A percentile compares a stretch with the other conserved stretches of the same genome.
Evolutionary conservation across 37 sponge, comb jelly and placozoan species (phyloP).

Genomic region (Theonella swinhoei): DNA sequence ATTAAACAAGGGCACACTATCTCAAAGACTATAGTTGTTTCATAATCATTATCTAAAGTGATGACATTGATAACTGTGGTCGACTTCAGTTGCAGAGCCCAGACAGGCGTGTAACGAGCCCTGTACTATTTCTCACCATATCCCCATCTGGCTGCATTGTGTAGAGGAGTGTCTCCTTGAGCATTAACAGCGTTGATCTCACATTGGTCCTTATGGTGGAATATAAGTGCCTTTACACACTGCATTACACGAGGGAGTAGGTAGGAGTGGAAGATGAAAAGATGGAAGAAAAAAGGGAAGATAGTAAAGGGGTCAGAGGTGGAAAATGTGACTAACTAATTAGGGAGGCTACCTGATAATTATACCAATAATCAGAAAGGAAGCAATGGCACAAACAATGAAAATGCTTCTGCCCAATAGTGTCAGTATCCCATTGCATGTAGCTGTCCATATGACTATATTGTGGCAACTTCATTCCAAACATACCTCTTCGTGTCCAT

Average conservation of each 20-base stretch:
- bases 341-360: no score
- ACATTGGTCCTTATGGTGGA: constrained; percentile 61
- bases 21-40: no score
- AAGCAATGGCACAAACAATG: no score
- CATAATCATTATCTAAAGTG: no score
- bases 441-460: no score
- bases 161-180: constrained; percentile 87
- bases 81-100: no score
- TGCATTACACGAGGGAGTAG: background rate
- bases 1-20: no score
- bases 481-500: constrained; percentile 82
- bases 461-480: background rate
- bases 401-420: no score
- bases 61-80: no score
- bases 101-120: no score
- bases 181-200: constrained; percentile 64
- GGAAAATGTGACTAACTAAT: background rate
- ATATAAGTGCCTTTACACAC: constrained; percentile 83
- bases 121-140: constrained; percentile 77
- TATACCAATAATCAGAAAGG: no score
- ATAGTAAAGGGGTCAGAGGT: background rate
- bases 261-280: constrained; percentile 13
- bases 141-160: constrained; percentile 92
- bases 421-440: no score
- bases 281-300: constrained; percentile 20